Evolutionary conservation across 2,797 vertebrate species (phyloP), one percentile per base, ranked within the genome.

Genomic region (Orestias chungarensis): DNA sequence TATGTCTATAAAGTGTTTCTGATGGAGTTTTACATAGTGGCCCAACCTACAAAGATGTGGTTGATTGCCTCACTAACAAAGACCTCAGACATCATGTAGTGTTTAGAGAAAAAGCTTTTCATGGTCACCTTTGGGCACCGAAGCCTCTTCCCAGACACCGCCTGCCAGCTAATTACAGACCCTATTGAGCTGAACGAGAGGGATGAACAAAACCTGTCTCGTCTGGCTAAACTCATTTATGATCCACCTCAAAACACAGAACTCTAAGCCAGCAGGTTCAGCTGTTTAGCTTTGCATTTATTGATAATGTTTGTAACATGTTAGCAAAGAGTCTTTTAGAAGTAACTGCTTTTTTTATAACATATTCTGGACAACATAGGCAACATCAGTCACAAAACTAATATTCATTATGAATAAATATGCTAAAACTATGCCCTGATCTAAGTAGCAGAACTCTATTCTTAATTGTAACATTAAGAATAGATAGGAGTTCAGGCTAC

Each of bases 151-250:
- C 76, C 79, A 90, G 83, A 86, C 80, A 79, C 80, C 85, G 78
- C 83, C 79, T 23, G 66, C 55, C 71, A 71, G 67, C 79, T 89
- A 90, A 90, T 88, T 90, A 87, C 38, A 4, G 57, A 80, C 62
- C 76, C 64, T 76, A 79, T 82, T 86, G 86, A 91, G 84, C 81
- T 67, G 71, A 88, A 78, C 33, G 35, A 83, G 78, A 81, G 40
- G 52, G 71, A 78, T 80, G 81, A 80, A 89, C 75, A 88, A 85
- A 88, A 87, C 70, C 78, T 72, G 84, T 83, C 86, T 85, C n/a
- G 31, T 84, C 76, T 82, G 75, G 67, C 17, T 81, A 62, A 68
- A 81, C 71, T 76, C 66, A 78, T 89, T 83, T 49, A 78, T 65
- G 68, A 84, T 65, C 75, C 78, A 77, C 73, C 66, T 78, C 46